Percentiles rank a stretch among this genome's conserved stretches.
Conservation (phyloP, 2,888 invertebrate species). For the Stratiomys singularior region DNA sequence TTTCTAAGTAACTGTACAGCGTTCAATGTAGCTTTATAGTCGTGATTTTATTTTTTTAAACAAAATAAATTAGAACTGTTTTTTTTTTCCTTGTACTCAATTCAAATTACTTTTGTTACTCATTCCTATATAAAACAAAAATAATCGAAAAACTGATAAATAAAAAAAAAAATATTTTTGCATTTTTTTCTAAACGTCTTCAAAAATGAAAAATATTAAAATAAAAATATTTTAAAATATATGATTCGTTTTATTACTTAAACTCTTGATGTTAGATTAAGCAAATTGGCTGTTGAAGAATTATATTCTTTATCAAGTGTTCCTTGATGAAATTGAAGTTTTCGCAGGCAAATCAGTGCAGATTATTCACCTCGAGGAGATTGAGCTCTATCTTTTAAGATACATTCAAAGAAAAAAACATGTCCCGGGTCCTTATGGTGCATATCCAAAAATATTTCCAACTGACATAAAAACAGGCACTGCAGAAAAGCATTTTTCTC, state of each 20-base stretch:
- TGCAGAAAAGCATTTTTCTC: no score
- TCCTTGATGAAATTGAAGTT: no score
- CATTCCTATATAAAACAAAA: constrained; percentile 1
- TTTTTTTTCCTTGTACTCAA: background rate
- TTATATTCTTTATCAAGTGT: no score
- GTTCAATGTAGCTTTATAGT: constrained; percentile 4
- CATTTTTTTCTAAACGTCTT: constrained; percentile 39
- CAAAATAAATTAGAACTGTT: background rate
- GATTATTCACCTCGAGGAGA: no score
- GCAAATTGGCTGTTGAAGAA: no score
- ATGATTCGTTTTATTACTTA: background rate
- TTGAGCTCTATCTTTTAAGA: no score
- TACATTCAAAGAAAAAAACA: no score
- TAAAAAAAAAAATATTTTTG: constrained; percentile 24
- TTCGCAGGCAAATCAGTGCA: no score
- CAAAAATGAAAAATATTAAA: constrained; percentile 1
- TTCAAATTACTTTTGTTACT: background rate
- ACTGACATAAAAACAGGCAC: no score
- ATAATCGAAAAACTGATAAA: background rate
- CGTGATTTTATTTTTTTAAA: background rate
- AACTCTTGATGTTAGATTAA: no score
- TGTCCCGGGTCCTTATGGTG: no score
- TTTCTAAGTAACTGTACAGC: background rate
- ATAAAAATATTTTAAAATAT: constrained; percentile 21
- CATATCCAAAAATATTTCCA: no score